These are phyloP conservation scores for Lepidurus arcticus DNA, from an alignment of 1,140 invertebrate genomes.

Conservation along the genomic window DNA sequence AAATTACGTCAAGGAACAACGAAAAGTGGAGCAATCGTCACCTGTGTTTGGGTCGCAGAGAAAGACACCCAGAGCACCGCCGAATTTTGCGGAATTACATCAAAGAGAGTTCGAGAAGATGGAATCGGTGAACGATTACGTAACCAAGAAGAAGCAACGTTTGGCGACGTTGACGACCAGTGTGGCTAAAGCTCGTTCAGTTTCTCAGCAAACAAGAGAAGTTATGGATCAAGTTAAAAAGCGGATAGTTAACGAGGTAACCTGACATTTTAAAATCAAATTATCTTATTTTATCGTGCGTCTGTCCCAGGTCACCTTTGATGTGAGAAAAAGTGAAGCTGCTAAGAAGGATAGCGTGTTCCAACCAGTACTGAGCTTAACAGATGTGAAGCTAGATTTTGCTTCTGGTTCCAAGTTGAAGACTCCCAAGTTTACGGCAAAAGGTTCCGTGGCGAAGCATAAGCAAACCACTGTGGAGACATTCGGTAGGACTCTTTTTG, in stretches of 20 bases:
- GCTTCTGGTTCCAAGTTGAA: background rate
- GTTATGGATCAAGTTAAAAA: conserved; percentile 28
- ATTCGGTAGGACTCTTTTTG: background rate
- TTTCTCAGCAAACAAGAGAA: background rate
- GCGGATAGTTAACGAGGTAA: conserved; percentile 6
- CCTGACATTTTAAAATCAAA: background rate
- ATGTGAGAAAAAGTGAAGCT: background rate
- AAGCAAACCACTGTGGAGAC: conserved; percentile 29
- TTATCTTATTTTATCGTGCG: conserved; percentile 1
- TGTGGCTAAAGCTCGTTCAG: background rate
- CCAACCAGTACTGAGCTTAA: background rate
- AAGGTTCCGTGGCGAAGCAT: conserved; percentile 28
- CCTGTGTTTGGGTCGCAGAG: background rate
- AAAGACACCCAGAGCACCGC: background rate
- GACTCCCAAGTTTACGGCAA: conserved; percentile 26
- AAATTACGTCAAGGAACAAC: background rate
- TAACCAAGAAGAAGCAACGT: conserved; percentile 26
- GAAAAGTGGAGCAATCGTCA: background rate
- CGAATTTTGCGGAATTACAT: conserved; percentile 32
- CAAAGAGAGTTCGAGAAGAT: conserved; percentile 30
- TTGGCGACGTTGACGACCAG: conserved; percentile 30
- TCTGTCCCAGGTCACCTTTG: background rate
- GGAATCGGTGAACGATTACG: conserved; percentile 33
- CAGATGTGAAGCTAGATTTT: background rate
- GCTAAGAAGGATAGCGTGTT: background rate